Evolutionary conservation across 2,797 vertebrate species (phyloP).

Genomic region (Molossus alvarezi): DNA sequence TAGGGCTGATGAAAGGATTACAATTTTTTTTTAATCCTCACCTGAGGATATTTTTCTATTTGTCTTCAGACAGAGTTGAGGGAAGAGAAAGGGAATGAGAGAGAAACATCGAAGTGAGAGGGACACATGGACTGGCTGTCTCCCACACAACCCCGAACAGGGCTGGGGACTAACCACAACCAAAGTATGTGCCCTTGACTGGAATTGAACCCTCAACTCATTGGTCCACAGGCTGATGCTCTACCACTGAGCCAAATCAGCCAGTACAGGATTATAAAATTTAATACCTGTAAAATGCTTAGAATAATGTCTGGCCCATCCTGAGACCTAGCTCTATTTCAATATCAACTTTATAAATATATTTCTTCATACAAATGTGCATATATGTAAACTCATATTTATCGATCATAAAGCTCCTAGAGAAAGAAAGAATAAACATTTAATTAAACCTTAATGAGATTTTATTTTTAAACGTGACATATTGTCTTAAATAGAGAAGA

Average conservation of each 20-base stretch:
- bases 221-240: no score
- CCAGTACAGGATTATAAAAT: neutral
- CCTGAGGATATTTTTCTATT: no score
- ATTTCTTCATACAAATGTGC: neutral
- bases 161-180: no score
- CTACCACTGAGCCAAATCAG: no score
- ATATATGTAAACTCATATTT: neutral
- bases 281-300: neutral
- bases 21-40: neutral
- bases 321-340: neutral
- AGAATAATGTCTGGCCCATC: neutral
- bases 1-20: neutral
- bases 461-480: slow-evolving; percentile 50
- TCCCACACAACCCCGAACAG: no score
- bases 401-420: neutral
- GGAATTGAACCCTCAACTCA: no score
- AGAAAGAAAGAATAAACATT: neutral
- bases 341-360: neutral
- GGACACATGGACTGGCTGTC: no score
- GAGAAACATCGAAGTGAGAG: no score
- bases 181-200: no score
- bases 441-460: neutral
- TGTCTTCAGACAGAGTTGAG: no score
- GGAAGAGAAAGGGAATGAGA: no score
- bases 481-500: neutral